A percentile compares a stretch with the other conserved stretches of the same genome.
phyloP scores from a whole-genome alignment of 2,888 invertebrate species.

The Drosophila conformis region DNA sequence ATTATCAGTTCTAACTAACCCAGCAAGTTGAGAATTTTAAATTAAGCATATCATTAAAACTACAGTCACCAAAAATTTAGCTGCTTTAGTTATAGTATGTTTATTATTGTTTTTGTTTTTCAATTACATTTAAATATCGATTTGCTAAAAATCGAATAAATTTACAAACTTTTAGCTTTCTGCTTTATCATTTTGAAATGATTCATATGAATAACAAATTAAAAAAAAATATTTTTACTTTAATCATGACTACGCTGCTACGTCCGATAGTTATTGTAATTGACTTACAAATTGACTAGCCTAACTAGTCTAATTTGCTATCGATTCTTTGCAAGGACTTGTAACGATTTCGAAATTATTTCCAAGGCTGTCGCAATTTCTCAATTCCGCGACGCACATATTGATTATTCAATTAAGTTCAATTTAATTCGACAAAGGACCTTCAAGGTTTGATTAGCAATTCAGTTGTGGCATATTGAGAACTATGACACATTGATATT shows the following conservation, averaged over 20 bases:
- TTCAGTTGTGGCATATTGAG: not conserved
- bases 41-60: not conserved
- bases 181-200: not conserved
- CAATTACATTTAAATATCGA: not conserved
- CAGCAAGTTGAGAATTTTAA: not conserved
- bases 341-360: not conserved
- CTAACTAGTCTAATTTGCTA: not conserved
- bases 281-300: not conserved
- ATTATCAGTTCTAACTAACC: not conserved
- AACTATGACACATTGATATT: conserved; percentile 36
- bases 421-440: not conserved
- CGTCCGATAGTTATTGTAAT: conserved; percentile 14
- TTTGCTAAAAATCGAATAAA: not conserved
- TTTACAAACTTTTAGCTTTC: not conserved
- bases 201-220: not conserved
- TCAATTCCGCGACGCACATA: not conserved
- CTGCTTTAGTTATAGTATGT: not conserved
- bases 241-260: not conserved
- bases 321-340: conserved; percentile 3
- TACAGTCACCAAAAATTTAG: too few relatives aligned
- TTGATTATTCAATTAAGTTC: conserved; percentile 13
- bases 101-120: not conserved
- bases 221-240: not conserved
- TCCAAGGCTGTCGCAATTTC: not conserved
- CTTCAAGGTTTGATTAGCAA: not conserved